Base-by-base conservation (phyloP, 2,888 invertebrate species). In the Lithodes maja region DNA sequence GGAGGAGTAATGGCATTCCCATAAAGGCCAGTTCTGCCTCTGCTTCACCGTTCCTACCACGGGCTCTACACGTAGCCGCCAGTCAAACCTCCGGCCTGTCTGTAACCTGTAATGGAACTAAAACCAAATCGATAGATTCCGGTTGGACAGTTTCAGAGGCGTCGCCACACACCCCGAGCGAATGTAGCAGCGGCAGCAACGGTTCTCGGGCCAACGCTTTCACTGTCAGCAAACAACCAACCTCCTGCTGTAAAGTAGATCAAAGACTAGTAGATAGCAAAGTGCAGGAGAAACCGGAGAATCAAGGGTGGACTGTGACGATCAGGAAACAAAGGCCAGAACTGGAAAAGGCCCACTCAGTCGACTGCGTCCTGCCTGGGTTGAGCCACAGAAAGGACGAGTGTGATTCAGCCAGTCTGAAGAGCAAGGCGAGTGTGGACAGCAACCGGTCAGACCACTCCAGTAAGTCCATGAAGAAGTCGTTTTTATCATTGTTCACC, bases 231-330 rank as follows among this genome's bases (percentile, higher is more conserved):
- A 82, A 85, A 15, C 85, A 85, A 15, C 85, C 85, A 12, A 69
- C 85, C 3, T 80, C 82, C 2, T 74, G 80, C 79, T 74, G 84
- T 7, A 89, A 89, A 53, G 33, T 68, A 12, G 85, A 91, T 49
- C 69, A 78, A 78, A 79, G 71, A 9, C 55, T 54, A n/a, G 61
- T 80, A 49, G 61, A 74, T 81, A 54, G 55, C 50, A 49, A 83
- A 15, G 84, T 61, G 74, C 78, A 74, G 17, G 85, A 85, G 49
- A 81, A 88, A 74, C 55, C 79, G n/a, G 86, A 87, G 12, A 75
- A 77, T 75, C 77, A 90, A 55, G 91, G 91, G 17, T 91, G 91
- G 91, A 90, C 88, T 17, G 88, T 90, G 9, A 90, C 90, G 1
- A 79, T 80, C 12, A 87, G 80, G 61, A 83, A 52, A 52, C 87